Evolutionary conservation across 2,113 vertebrate genomes (phyloP).

Genomic region (Recurvirostra avosetta): DNA sequence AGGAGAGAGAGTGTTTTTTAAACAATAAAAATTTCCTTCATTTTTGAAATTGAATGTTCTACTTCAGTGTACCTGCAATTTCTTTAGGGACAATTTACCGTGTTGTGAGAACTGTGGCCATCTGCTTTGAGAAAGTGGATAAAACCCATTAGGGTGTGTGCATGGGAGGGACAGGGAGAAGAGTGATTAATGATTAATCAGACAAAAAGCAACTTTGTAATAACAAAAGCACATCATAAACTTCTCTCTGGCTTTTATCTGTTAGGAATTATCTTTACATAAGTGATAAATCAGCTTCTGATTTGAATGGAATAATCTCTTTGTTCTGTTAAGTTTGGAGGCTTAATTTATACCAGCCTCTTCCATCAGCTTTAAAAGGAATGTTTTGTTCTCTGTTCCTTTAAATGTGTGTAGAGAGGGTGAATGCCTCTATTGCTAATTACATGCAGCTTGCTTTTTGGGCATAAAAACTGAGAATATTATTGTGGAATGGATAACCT

Average conservation of each 20-base stretch:
- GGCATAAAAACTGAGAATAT: background rate
- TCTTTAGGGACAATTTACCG: background rate
- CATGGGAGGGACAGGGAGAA: background rate
- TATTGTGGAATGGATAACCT: background rate
- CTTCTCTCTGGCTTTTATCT: background rate
- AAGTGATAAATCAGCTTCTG: conserved; percentile 13
- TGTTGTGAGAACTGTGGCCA: background rate
- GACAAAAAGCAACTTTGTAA: background rate
- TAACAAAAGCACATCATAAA: background rate
- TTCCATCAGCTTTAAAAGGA: background rate
- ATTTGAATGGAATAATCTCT: background rate
- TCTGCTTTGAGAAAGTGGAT: background rate
- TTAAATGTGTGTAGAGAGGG: background rate
- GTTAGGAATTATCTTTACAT: background rate
- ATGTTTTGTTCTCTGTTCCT: background rate
- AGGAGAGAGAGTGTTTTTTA: background rate
- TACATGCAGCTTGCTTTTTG: background rate
- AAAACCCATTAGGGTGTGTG: background rate
- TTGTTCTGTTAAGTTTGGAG: background rate
- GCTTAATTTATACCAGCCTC: conserved; percentile 1
- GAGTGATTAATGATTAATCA: background rate
- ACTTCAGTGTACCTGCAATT: background rate
- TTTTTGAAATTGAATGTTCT: background rate
- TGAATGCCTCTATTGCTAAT: background rate
- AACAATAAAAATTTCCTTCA: background rate